Percentiles rank a stretch among this genome's conserved stretches.
Conservation (phyloP, 2,797 vertebrate species). For the Leucoraja ocellata region DNA sequence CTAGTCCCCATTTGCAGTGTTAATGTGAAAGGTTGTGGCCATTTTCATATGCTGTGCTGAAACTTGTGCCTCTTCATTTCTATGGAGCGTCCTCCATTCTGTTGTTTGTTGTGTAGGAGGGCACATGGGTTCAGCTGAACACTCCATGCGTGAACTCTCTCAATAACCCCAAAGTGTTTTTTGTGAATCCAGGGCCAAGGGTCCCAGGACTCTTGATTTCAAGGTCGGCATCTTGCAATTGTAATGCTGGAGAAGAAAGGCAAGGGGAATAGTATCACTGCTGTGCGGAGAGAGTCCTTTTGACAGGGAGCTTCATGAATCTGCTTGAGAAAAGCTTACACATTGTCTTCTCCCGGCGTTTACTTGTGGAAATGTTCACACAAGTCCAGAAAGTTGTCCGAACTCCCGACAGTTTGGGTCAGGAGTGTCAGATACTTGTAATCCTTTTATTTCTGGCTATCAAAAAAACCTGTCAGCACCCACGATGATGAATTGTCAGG, state of each 20-base stretch:
- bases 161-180: conserved; percentile 15
- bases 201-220: conserved; percentile 5
- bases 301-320: conserved; percentile 11
- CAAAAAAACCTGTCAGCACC: background rate
- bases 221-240: background rate
- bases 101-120: background rate
- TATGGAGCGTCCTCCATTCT: background rate
- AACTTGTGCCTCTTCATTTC: background rate
- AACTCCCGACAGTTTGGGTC: background rate
- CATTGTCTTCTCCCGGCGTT: background rate
- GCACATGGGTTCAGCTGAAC: background rate
- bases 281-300: background rate
- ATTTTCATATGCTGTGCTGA: background rate
- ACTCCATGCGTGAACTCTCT: background rate
- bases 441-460: background rate
- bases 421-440: conserved; percentile 1
- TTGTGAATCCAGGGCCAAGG: conserved; percentile 16
- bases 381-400: background rate
- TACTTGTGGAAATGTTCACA: conserved; percentile 2
- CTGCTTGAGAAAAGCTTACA: conserved; percentile 27
- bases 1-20: background rate
- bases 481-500: background rate
- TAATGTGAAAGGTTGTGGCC: background rate
- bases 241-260: background rate
- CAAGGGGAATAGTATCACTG: background rate